Evolutionary conservation across 2,888 invertebrate species (phyloP), one percentile per base, ranked within the genome.

Genomic region (Dryocosmus kuriphilus): DNA sequence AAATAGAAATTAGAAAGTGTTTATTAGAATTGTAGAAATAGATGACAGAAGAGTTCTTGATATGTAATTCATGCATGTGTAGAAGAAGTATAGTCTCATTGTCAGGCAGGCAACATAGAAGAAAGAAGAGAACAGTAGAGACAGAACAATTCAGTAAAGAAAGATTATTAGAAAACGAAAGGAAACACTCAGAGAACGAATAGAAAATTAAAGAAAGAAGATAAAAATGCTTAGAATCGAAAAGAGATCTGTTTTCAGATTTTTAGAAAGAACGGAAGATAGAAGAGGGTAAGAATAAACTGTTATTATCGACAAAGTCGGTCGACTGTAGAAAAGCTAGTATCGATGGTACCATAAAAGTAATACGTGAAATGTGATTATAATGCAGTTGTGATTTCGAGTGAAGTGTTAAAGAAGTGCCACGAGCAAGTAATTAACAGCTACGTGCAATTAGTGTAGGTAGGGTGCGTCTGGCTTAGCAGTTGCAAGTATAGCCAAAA

Each of bases 371-470:
- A 74, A 60, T 55, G 74, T 74, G 67, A 67, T 67, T 67, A 67
- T 51, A 67, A 67, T 46, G 67, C 67, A 67, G 46, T 67, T 46
- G 67, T 67, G 67, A 67, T 27, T 51, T 67, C 5, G 30, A 67
- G 67, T 60, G 74, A 41, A 60, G 60, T 74, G 27, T 74, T 81
- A 79, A 77, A 73, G 75, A 61, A 35, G 81, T 81, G 81, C 81
- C 62, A 77, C 77, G 79, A 81, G 76, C 71, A 77, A 79, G 73
- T 80, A 82, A 81, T 77, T 81, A 79, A 78, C 63, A 67, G 76
- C 79, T 82, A 81, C 81, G 78, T 82, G 79, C 75, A 24, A 78
- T 82, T 82, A 82, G 78, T 78, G 81, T 82, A 41, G 41, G 46
- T 51, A 67, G 67, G 30, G 67, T 67, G 67, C 67, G 41, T 65